phyloP scores from a whole-genome alignment of 2,797 vertebrate genomes.

The Oryzias dopingdopingensis region DNA sequence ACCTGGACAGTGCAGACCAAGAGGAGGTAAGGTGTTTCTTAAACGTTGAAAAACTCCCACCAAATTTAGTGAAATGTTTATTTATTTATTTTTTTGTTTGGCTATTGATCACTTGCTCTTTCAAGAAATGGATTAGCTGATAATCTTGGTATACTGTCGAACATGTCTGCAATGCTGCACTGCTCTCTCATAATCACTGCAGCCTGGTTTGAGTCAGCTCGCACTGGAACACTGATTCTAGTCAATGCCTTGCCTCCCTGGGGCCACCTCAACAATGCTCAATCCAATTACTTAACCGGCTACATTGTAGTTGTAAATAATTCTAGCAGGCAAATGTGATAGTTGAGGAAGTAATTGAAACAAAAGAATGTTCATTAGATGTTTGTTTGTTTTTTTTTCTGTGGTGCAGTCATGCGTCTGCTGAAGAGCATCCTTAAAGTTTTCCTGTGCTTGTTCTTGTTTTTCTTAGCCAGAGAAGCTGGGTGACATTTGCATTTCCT shows the following conservation, averaged over 20 bases:
- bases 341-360: background rate
- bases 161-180: background rate
- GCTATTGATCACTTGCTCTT: too few relatives aligned
- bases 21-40: conserved; percentile 83
- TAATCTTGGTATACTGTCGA: too few relatives aligned
- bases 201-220: conserved; percentile 4
- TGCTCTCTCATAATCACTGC: conserved; percentile 1
- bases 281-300: background rate
- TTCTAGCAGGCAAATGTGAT: conserved; percentile 5
- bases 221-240: conserved; percentile 14
- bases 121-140: too few relatives aligned
- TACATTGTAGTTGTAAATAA: conserved; percentile 6
- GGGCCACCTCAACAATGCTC: conserved; percentile 21
- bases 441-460: conserved; percentile 5
- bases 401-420: background rate
- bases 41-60: background rate
- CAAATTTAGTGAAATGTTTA: background rate
- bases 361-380: background rate
- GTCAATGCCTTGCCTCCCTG: conserved; percentile 16
- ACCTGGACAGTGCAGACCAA: conserved; percentile 94
- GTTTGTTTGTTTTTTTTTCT: background rate
- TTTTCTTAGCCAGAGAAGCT: conserved; percentile 87
- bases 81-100: too few relatives aligned
- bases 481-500: conserved; percentile 96
- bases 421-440: conserved; percentile 19